These are phyloP conservation scores for Typhlichthys subterraneus DNA, from an alignment of 2,797 vertebrate genomes.

Conservation along the genomic window DNA sequence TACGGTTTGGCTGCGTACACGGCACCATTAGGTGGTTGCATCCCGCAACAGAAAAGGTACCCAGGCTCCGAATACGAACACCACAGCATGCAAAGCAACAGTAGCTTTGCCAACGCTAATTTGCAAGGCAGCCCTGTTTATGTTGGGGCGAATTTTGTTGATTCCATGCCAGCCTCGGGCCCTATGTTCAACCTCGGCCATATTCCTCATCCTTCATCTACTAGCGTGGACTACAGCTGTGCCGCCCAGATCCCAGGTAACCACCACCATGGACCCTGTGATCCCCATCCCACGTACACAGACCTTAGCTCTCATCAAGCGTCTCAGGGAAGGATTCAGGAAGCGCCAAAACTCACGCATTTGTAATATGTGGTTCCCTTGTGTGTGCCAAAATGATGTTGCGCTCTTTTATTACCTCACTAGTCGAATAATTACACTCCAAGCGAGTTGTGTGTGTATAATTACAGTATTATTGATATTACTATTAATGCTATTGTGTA, in stretches of 20 bases:
- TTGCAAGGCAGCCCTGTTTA: conserved; percentile 98
- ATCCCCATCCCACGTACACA: conserved; percentile 99
- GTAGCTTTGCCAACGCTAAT: conserved; percentile 91
- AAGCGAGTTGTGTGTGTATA: conserved; percentile 80
- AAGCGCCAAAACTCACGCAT: conserved; percentile 99
- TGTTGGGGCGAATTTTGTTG: conserved; percentile 98
- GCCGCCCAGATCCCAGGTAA: conserved; percentile 98
- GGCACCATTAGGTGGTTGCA: conserved; percentile 93
- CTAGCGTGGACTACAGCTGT: conserved; percentile 99
- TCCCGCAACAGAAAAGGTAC: conserved; percentile 98
- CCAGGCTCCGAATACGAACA: conserved; percentile 95
- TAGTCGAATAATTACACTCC: conserved; percentile 84
- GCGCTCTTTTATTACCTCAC: conserved; percentile 95
- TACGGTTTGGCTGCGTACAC: conserved; percentile 98
- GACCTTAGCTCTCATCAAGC: conserved; percentile 98
- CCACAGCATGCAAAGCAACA: conserved; percentile 92
- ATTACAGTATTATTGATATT: conserved; percentile 85
- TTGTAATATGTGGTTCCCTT: conserved; percentile 84
- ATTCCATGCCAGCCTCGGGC: conserved; percentile 98
- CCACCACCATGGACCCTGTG: conserved; percentile 99
- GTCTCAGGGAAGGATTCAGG: conserved; percentile 99
- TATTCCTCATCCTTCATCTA: conserved; percentile 97
- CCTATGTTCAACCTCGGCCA: conserved; percentile 99
- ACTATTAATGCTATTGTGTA: conserved; percentile 86
- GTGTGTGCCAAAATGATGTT: conserved; percentile 76